A percentile compares a stretch with the other conserved stretches of the same genome.
These are phyloP conservation scores for Drosophila anceps DNA, from an alignment of 2,888 invertebrate genomes.

Conservation along the genomic window DNA sequence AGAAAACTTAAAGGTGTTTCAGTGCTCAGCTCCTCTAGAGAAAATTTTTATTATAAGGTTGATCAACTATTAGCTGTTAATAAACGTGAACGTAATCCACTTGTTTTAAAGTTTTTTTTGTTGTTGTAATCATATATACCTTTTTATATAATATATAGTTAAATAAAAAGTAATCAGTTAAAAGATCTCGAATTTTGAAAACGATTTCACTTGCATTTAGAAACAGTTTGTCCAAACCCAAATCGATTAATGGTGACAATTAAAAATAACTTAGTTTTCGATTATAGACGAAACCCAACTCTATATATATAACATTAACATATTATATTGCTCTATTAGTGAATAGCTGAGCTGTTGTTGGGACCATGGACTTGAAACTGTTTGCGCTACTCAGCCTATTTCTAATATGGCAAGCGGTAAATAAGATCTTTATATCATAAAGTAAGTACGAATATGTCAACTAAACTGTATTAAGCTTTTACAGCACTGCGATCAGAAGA, in stretches of 20 bases:
- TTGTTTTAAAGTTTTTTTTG: too few species aligned
- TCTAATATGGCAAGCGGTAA: background rate
- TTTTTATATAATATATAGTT: too few species aligned
- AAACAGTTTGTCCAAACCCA: background rate
- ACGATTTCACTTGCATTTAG: background rate
- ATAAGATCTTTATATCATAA: background rate
- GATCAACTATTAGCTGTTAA: too few species aligned
- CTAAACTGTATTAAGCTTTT: background rate
- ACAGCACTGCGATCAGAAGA: background rate
- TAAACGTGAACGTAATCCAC: too few species aligned
- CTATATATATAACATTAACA: background rate
- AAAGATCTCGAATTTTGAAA: too few species aligned
- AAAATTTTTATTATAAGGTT: too few species aligned
- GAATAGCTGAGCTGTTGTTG: background rate
- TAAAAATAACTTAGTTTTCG: background rate
- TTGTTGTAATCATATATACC: too few species aligned
- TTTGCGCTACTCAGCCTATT: background rate
- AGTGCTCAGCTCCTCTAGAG: too few species aligned
- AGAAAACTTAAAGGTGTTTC: too few species aligned
- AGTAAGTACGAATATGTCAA: rapidly evolving
- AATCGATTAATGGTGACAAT: background rate
- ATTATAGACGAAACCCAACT: background rate
- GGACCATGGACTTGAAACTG: background rate
- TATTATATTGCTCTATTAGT: background rate
- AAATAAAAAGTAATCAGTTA: too few species aligned